Conservation (phyloP, 2,888 invertebrate species). For the Andrena trimmerana region DNA sequence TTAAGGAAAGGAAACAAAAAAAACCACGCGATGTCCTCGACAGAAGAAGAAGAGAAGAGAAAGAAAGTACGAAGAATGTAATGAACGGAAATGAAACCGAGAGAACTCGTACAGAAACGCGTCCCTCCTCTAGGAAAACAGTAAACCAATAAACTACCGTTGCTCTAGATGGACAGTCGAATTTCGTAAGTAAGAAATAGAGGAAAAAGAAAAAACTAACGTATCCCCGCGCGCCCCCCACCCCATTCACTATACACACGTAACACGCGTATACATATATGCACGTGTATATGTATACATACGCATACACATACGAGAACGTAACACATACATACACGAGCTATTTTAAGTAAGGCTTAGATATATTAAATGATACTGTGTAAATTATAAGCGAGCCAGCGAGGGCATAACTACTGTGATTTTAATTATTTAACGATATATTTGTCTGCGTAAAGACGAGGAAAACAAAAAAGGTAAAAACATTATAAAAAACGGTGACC, state of each 20-base stretch:
- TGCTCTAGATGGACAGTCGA: slow-evolving; percentile 67
- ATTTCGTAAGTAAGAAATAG: slow-evolving; percentile 63
- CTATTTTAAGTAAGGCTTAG: slow-evolving; percentile 83
- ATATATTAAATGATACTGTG: slow-evolving; percentile 79
- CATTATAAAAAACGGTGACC: slow-evolving; percentile 74
- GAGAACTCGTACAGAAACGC: slow-evolving; percentile 50
- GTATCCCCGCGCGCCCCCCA: slow-evolving; percentile 52
- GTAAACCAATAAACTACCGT: slow-evolving; percentile 62
- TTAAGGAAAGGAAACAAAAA: slow-evolving; percentile 28
- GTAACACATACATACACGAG: slow-evolving; percentile 74
- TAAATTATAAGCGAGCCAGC: slow-evolving; percentile 84
- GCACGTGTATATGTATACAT: neutral
- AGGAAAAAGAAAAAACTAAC: slow-evolving; percentile 66
- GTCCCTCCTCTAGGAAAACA: slow-evolving; percentile 67
- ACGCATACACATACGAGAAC: neutral
- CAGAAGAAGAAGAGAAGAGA: neutral
- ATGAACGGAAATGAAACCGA: neutral
- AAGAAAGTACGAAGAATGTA: too few relatives aligned
- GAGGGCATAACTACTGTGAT: slow-evolving; percentile 85
- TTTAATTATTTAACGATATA: slow-evolving; percentile 85
- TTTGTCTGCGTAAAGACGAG: slow-evolving; percentile 69
- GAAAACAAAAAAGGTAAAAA: slow-evolving; percentile 73
- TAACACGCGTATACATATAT: neutral
- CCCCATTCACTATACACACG: neutral
- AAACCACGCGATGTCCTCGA: slow-evolving; percentile 59